Conservation (phyloP, 2,888 invertebrate genomes). For the Ellobium chinense region DNA sequence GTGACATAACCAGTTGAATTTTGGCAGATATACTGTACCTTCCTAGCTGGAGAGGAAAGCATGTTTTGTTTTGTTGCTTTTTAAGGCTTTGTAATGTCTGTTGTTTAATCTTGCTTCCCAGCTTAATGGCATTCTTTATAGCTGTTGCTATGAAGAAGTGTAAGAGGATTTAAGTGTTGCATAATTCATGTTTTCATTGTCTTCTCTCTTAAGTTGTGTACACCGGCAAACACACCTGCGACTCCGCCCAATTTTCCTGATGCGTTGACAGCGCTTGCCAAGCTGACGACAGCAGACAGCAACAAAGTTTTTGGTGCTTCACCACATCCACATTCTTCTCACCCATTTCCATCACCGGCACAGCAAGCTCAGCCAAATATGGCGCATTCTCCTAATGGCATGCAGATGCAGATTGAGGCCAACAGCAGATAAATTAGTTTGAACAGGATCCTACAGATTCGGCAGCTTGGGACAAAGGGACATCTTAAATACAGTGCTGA, state of each 20-base stretch:
- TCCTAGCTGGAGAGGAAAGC: no score
- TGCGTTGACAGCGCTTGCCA: constrained; percentile 91
- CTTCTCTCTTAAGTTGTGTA: constrained; percentile 86
- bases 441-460: neutral
- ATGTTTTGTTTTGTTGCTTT: no score
- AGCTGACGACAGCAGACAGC: constrained; percentile 86
- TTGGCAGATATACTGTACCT: no score
- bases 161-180: no score
- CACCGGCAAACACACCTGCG: constrained; percentile 95
- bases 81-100: no score
- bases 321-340: constrained; percentile 54
- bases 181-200: no score
- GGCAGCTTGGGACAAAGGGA: constrained; percentile 32
- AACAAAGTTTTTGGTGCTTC: constrained; percentile 63
- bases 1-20: no score
- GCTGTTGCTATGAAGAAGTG: no score
- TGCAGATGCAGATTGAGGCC: constrained; percentile 62
- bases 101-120: no score
- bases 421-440: constrained; percentile 39
- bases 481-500: neutral
- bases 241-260: constrained; percentile 97
- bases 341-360: constrained; percentile 38
- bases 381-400: constrained; percentile 71
- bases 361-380: constrained; percentile 59
- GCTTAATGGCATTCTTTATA: no score